These are phyloP conservation scores for Ochropacha duplaris DNA, from an alignment of 2,888 invertebrate species.

Conservation along the genomic window DNA sequence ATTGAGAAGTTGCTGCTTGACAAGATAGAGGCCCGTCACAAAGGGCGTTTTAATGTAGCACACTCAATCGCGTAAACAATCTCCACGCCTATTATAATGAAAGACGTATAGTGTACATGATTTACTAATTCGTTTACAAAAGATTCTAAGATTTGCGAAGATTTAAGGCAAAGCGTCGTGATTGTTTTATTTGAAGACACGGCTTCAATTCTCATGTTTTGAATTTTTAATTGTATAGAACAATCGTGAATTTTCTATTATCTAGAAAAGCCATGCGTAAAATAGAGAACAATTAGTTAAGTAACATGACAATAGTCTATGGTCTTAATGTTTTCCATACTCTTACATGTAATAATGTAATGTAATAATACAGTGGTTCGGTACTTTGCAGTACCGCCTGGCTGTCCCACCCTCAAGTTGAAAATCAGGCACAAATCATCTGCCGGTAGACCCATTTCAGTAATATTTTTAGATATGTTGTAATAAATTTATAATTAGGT, in stretches of 20 bases:
- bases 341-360: background rate
- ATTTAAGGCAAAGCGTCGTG: background rate
- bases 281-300: background rate
- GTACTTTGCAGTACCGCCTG: too few relatives aligned
- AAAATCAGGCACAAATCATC: too few relatives aligned
- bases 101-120: conserved; percentile 2
- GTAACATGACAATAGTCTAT: background rate
- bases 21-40: conserved; percentile 19
- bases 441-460: too few relatives aligned
- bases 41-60: conserved; percentile 27
- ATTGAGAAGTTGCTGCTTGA: conserved; percentile 35
- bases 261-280: background rate
- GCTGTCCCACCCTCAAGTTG: too few relatives aligned
- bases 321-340: background rate
- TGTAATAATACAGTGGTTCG: too few relatives aligned
- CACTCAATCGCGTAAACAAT: background rate
- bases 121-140: background rate
- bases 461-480: background rate
- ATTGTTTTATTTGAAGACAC: background rate
- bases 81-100: background rate
- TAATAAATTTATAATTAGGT: background rate
- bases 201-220: background rate
- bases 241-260: background rate
- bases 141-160: background rate
- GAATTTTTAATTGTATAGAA: background rate